Evolutionary conservation across 2,113 vertebrate species (phyloP), one percentile per base, ranked within the genome.

Genomic region (Echinops telfairi): DNA sequence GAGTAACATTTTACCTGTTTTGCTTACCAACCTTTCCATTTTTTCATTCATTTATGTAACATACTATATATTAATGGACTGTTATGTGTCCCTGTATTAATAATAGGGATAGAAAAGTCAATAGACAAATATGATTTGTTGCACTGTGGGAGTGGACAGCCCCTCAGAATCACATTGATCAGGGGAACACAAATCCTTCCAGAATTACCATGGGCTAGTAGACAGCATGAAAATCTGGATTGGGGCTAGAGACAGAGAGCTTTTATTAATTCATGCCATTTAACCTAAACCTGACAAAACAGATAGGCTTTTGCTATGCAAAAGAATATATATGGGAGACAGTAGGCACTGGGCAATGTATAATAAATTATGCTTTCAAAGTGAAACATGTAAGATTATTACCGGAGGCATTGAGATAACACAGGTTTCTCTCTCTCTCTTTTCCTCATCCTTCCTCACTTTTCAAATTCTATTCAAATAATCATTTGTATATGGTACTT

Each of bases 291-390:
- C 1, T 68, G 64, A 64, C 86, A 70, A 53, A 23, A 53, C 58
- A 22, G 88, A 80, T 70, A 86, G 19, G 6, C 33, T 76, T 75
- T 58, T 79, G 29, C 22, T 36, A 62, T 2, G 71, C 19, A 75
- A 77, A 86, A 20, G 7, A 29, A 68, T 38, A 62, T 64, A 92
- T 85, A 79, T 33, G n/a, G 1, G 2, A 89, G 31, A 86, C 2
- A 90, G 29, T 17, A 92, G 47, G 22, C n/a, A 43, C 3, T 64
- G 9, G 33, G 57, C 3, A 91, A 38, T 38, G 25, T 3, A 20
- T 68, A 79, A 82, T 16, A 58, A 64, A 76, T 90, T 75, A 60
- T 31, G 73, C 85, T 80, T 90, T 85, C 53, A 43, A 76, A 68
- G 25, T n/a, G 29, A 91, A 89, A 17, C 1, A 57, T 78, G 29